Evolutionary conservation across 2,888 invertebrate species (phyloP).

Genomic region (Zaprionus obscuricornis): DNA sequence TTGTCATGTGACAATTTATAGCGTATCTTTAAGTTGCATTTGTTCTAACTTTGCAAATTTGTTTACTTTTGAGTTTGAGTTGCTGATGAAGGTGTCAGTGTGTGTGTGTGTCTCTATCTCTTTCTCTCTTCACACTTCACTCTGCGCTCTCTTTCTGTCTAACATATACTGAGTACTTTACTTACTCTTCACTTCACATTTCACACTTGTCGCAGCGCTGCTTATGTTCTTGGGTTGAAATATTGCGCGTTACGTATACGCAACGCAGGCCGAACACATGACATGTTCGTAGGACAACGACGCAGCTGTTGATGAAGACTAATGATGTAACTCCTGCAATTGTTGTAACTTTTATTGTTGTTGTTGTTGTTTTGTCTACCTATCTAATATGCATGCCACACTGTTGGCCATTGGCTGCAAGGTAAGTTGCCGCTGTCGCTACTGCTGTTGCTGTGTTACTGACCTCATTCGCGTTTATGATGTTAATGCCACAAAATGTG

Average conservation of each 20-base stretch:
- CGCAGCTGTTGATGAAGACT: constrained; percentile 67
- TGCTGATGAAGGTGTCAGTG: no score
- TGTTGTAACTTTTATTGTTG: constrained; percentile 25
- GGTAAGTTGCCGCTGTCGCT: constrained; percentile 5
- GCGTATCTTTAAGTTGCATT: no score
- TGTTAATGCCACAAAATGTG: constrained; percentile 45
- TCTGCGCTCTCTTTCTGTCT: not conserved
- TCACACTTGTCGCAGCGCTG: no score
- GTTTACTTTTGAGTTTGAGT: no score
- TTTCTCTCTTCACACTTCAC: not conserved
- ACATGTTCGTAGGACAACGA: constrained; percentile 30
- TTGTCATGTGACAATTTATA: no score
- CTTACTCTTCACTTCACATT: no score
- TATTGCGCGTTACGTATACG: constrained; percentile 64
- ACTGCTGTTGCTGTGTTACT: constrained; percentile 41
- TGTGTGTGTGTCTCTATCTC: no score
- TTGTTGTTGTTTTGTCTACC: constrained; percentile 3
- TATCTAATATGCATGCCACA: constrained; percentile 46
- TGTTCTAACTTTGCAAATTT: no score
- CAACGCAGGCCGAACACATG: constrained; percentile 37
- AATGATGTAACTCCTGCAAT: constrained; percentile 53
- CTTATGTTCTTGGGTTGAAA: constrained; percentile 37
- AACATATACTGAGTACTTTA: no score
- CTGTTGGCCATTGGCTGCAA: constrained; percentile 44
- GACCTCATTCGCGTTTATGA: constrained; percentile 43